Base-by-base conservation (phyloP, 1,140 invertebrate genomes). In the Cataglyphis hispanica region DNA sequence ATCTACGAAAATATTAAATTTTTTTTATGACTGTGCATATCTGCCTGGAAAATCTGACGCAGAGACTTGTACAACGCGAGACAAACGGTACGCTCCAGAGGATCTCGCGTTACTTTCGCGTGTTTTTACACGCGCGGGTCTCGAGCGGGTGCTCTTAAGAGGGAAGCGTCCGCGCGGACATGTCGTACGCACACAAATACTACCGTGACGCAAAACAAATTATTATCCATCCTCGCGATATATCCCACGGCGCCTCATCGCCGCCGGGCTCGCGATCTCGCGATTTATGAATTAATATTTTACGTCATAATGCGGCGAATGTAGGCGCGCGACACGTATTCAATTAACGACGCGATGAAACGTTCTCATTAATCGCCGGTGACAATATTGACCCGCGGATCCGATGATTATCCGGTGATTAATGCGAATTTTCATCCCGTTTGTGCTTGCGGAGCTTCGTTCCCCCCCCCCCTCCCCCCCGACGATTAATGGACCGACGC, bases 81-180 rank as follows among this genome's bases (percentile, higher is more conserved):
- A 34, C 53, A 67, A 67, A 72, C 31, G 46, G 60, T 61, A 78
- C 83, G 86, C 74, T 85, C 34, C 58, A 61, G 40, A 76, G 46
- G 69, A 89, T 81, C 81, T 90, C 76, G 89, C 89, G 89, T 90
- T 90, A 90, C 89, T 90, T 90, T 90, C 89, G 56, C 74, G 61
- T 40, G 84, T 90, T 74, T 89, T n/a, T n/a, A n/a, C n/a, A 85
- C 46, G 19, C 53, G 77, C 72, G 40, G 84, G 85, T 84, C 64
- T 87, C 89, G 75, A 87, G 87, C 80, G 88, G 87, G 50, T 89
- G 88, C 85, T 84, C 75, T 80, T 84, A 89, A 89, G 67, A 89
- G 88, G 77, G 85, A 89, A 69, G 61, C 66, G 56, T 75, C 56
- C 27, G 56, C 40, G 66, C 13, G 56, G 16, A 72, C 19, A 43